Conservation (phyloP, 2,113 vertebrate species). For the Taurulus bubalis region DNA sequence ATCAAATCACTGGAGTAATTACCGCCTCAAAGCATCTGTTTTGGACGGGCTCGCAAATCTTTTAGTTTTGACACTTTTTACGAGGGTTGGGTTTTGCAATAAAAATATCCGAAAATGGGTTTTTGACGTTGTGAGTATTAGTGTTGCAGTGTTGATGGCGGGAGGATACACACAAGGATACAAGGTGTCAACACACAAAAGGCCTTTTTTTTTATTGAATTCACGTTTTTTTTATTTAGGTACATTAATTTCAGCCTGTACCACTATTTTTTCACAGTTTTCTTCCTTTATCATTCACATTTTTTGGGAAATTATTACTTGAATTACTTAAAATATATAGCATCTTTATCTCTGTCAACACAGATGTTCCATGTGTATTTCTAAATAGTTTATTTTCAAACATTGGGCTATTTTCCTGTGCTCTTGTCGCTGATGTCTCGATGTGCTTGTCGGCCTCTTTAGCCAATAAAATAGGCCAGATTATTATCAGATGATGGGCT, state of each 20-base stretch:
- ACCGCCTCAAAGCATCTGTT: slow-evolving; percentile 31
- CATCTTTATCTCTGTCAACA: neutral
- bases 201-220: neutral
- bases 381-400: slow-evolving; percentile 2
- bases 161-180: neutral
- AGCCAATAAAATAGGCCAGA: neutral
- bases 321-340: slow-evolving; percentile 12
- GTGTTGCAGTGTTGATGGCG: neutral
- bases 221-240: neutral
- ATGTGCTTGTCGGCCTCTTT: slow-evolving; percentile 41
- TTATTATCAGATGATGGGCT: neutral
- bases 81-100: neutral
- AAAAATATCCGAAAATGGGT: neutral
- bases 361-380: neutral
- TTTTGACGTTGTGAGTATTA: neutral
- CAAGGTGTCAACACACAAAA: neutral
- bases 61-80: slow-evolving; percentile 7
- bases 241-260: neutral
- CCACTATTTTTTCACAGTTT: slow-evolving; percentile 9
- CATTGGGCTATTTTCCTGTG: slow-evolving; percentile 29
- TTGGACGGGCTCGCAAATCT: neutral
- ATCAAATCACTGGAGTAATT: slow-evolving; percentile 17
- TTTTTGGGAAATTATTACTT: slow-evolving; percentile 34
- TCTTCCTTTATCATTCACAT: slow-evolving; percentile 31
- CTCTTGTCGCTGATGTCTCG: slow-evolving; percentile 18